Evolutionary conservation across 2,797 vertebrate species (phyloP).

Genomic region (Oceanodroma leucorhoa): DNA sequence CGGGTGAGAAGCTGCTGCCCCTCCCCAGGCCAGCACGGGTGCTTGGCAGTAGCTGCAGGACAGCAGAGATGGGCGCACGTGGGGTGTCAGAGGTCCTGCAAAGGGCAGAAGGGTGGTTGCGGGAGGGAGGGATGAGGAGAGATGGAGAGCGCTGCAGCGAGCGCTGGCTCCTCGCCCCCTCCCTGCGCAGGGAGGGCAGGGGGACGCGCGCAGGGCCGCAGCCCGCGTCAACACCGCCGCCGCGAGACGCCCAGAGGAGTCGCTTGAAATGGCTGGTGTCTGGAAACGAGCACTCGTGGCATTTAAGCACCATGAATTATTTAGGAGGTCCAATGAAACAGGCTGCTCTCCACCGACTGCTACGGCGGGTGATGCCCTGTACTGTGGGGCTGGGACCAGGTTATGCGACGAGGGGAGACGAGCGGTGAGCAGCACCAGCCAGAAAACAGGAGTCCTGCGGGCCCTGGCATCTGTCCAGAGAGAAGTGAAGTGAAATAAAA

Average conservation of each 20-base stretch:
- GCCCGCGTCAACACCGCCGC: rapidly evolving
- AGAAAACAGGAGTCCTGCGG: not conserved
- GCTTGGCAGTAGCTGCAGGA: not conserved
- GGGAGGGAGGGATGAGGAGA: not conserved
- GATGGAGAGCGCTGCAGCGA: rapidly evolving
- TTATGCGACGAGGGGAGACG: not conserved
- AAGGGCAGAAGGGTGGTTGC: not conserved
- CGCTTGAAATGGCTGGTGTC: not conserved
- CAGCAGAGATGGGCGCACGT: rapidly evolving
- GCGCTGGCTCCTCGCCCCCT: rapidly evolving
- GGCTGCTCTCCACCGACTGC: rapidly evolving
- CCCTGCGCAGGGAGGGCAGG: not conserved
- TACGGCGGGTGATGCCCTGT: rapidly evolving
- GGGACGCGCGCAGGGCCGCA: rapidly evolving
- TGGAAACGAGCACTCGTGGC: not conserved
- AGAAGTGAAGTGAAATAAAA: not conserved
- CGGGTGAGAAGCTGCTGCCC: rapidly evolving
- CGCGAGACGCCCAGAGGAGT: not conserved
- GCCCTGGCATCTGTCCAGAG: not conserved
- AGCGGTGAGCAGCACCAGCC: not conserved
- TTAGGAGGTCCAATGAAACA: not conserved
- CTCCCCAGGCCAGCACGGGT: not conserved
- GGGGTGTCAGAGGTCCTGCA: not conserved
- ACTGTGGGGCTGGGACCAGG: not conserved
- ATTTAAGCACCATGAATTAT: not conserved